Evolutionary conservation across 2,888 invertebrate genomes (phyloP), one percentile per base, ranked within the genome.

Genomic region (Lordiphosa fenestrarum): DNA sequence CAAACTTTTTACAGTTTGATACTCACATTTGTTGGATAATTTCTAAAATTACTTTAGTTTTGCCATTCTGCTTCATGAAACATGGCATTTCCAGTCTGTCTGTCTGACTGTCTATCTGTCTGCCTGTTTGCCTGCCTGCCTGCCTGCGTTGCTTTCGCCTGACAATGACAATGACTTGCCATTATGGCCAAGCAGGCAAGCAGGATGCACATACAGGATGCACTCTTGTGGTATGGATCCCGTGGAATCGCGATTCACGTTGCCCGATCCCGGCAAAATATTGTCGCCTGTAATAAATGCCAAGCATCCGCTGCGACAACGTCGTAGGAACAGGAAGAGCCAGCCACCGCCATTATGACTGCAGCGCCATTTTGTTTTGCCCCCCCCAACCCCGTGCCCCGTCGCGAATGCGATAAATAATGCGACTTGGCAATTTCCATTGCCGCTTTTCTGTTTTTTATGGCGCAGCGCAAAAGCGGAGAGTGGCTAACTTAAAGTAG

Each of bases 261-360:
- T 30, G 30, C 30, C 30, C 30, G 30, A 30, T 30, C 30, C 30
- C 44, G 44, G 76, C 76, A 66, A 80, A 83, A 80, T 80, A 80
- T 83, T 84, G 82, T 82, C 82, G 82, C 80, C 74, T 69, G 82
- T 74, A 74, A 81, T 84, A 83, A 83, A 84, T 82, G 82, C 77
- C 80, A 80, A 77, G 69, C 82, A 77, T 84, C 80, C 82, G 78
- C 66, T 78, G 82, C 73, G 75, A 71, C 82, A 71, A 66, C 39
- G 49, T 3, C 19, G 19, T 19, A 19, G 25, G 7, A 65, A 53
- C 48, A 38, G 37, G 25, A 41, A 40, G 42, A 60, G 35, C 64
- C 19, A 64, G 40, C 70, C 52, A 66, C 70, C 77, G 70, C 74
- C 74, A 77, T 77, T 81, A 76, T 80, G 71, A 75, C 67, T 59